These are phyloP conservation scores for Agrotis ipsilon DNA, from an alignment of 2,888 invertebrate genomes.

Conservation along the genomic window DNA sequence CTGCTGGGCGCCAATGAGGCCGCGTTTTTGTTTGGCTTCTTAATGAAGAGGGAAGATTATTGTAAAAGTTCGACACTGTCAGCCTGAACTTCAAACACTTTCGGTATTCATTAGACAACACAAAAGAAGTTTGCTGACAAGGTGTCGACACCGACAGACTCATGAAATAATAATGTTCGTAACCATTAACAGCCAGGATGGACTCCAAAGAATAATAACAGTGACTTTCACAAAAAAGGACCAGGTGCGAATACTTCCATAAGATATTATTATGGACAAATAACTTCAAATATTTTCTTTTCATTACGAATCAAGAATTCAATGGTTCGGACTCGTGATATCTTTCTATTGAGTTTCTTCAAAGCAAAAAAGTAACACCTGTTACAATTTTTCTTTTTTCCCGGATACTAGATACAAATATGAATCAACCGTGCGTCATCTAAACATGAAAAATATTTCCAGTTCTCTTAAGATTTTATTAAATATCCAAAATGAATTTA, in stretches of 20 bases:
- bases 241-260: conserved; percentile 33
- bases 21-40: conserved; percentile 70
- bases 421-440: conserved; percentile 21
- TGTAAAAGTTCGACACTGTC: conserved; percentile 75
- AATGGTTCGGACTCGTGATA: conserved; percentile 33
- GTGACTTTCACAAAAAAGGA: conserved; percentile 19
- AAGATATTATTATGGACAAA: conserved; percentile 31
- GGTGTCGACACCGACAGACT: conserved; percentile 14
- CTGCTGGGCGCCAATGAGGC: conserved; percentile 68
- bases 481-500: conserved; percentile 26
- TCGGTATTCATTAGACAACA: conserved; percentile 49
- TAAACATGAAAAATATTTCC: conserved; percentile 26
- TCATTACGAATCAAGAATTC: conserved; percentile 40
- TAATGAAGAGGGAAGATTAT: conserved; percentile 75
- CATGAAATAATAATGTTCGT: conserved; percentile 27
- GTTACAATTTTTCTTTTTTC: conserved; percentile 26
- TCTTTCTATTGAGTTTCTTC: conserved; percentile 33
- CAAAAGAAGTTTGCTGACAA: conserved; percentile 38
- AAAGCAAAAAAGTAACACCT: conserved; percentile 19
- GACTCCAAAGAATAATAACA: conserved; percentile 6
- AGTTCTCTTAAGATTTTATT: conserved; percentile 17
- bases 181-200: conserved; percentile 2
- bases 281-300: conserved; percentile 36
- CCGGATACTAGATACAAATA: conserved; percentile 12
- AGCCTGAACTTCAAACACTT: conserved; percentile 43